Percentiles rank a stretch among this genome's conserved stretches.
Conservation (phyloP, 2,113 vertebrate genomes). For the Zosterops pallidus region DNA sequence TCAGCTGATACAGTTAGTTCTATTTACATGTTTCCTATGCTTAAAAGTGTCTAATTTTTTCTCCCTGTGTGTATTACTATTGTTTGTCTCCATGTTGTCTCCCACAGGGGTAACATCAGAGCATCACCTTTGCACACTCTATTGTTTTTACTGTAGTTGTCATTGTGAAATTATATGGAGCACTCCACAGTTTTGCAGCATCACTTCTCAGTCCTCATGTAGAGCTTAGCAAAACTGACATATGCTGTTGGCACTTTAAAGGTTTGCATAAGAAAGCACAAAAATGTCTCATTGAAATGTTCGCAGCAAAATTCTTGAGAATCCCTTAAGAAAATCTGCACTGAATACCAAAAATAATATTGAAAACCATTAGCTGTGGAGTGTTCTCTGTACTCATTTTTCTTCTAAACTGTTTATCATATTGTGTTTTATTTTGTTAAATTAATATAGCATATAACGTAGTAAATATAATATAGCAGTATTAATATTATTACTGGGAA, state of each 20-base stretch:
- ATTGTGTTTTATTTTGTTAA: background rate
- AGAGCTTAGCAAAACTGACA: background rate
- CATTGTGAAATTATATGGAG: background rate
- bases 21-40: background rate
- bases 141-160: background rate
- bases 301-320: background rate
- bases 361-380: background rate
- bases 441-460: background rate
- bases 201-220: background rate
- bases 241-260: background rate
- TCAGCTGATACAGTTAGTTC: background rate
- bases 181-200: background rate
- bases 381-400: background rate
- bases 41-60: background rate
- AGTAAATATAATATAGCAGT: background rate
- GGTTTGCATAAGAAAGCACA: background rate
- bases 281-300: background rate
- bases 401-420: background rate
- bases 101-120: background rate
- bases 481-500: background rate
- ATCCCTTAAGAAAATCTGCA: background rate
- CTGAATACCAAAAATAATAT: background rate
- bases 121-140: background rate
- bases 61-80: background rate
- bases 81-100: background rate